Base-by-base conservation (phyloP, 2,888 invertebrate species). In the Dysmachus trigonus region DNA sequence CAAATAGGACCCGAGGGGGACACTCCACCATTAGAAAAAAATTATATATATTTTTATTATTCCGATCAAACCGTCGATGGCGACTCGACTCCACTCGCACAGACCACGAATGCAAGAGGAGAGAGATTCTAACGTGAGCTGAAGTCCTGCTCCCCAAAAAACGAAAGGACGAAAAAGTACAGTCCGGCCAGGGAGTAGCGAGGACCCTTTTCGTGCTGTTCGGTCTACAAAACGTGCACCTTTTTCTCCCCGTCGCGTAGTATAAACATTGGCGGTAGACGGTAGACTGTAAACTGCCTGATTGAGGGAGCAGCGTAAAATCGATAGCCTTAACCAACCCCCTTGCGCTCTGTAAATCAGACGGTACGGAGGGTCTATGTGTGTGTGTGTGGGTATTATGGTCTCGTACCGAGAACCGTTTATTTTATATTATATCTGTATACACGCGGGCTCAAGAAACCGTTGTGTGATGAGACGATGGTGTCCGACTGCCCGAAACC, bases 51-150 rank as follows among this genome's bases (percentile, higher is more conserved):
- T 4, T 38, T 72, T 83, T 38, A 72, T 41, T 83, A 72, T 83
- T 83, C 71, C 83, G 83, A 83, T 41, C 85, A 76, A 74, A 74
- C 74, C 85, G 76, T 85, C 85, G 85, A 85, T 85, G 76, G 74
- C 85, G 85, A 85, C 85, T 85, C 51, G 74, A 85, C 85, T 85
- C 85, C 62, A 85, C 33, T 74, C 74, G 74, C 53, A 85, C 85
- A 85, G 83, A 72, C 72, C 83, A 83, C 83, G 83, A 83, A 83
- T 83, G 83, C 72, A 83, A 72, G 83, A 83, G 83, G 27, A 41
- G 83, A 72, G 62, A 83, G 41, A 71, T 83, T 72, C 83, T 83
- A 72, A 83, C 72, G 38, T 27, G 41, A 71, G 35, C 72, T 27
- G 22, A 41, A 38, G 72, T 83, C 83, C 72, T 83, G 22, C 53